A percentile compares a stretch with the other conserved stretches of the same genome.
These are phyloP conservation scores for Phengaris alcon DNA, from an alignment of 2,888 invertebrate species.

Conservation along the genomic window DNA sequence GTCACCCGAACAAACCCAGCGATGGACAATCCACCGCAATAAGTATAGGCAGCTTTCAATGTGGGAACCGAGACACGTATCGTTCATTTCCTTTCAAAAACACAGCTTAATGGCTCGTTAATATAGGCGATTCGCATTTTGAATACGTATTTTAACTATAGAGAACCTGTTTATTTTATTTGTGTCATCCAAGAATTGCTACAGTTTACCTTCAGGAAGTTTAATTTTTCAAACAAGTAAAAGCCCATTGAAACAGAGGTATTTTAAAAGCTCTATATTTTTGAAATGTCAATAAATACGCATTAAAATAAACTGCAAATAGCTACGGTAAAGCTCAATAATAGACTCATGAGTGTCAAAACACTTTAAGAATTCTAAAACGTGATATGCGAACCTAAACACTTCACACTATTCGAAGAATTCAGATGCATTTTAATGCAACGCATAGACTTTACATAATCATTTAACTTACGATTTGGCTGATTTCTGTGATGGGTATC, in stretches of 20 bases:
- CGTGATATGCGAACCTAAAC: constrained; percentile 32
- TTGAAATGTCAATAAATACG: not conserved
- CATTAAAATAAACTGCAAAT: not conserved
- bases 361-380: constrained; percentile 32
- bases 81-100: constrained; percentile 65
- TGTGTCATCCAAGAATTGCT: constrained; percentile 47
- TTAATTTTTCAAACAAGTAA: constrained; percentile 11
- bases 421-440: constrained; percentile 31
- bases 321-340: constrained; percentile 1
- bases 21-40: constrained; percentile 41
- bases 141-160: constrained; percentile 58
- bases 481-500: constrained; percentile 83
- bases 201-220: constrained; percentile 21
- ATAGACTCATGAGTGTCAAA: not conserved
- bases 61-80: constrained; percentile 58
- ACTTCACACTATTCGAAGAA: constrained; percentile 23
- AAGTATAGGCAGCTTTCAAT: constrained; percentile 43
- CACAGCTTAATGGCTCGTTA: constrained; percentile 56
- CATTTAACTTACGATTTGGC: constrained; percentile 81
- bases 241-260: not conserved
- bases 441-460: constrained; percentile 34
- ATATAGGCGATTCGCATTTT: constrained; percentile 60
- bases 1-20: constrained; percentile 44
- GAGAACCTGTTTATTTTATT: constrained; percentile 61
- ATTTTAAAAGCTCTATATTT: not conserved